Percentiles rank a stretch among this genome's conserved stretches.
Evolutionary conservation across 2,797 vertebrate genomes (phyloP).

Genomic region (Alca torda): DNA sequence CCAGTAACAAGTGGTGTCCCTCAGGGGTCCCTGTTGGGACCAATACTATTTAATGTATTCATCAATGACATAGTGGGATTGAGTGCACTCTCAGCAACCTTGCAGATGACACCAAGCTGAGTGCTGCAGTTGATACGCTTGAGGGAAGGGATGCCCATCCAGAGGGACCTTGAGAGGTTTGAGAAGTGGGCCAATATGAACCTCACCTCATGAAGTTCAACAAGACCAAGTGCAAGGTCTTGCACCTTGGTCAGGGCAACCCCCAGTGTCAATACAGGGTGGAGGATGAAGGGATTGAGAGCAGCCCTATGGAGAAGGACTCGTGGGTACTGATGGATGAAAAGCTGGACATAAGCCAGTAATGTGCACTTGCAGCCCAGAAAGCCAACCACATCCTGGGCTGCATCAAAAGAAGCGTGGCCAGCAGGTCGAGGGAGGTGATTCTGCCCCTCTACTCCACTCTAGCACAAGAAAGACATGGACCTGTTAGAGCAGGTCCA

Average conservation of each 20-base stretch:
- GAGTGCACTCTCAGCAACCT: neutral
- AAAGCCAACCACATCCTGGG: neutral
- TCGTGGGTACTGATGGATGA: neutral
- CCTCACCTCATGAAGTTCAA: neutral
- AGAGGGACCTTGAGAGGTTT: neutral
- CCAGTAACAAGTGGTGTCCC: neutral
- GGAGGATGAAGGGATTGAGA: neutral
- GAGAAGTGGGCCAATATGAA: neutral
- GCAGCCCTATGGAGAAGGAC: neutral
- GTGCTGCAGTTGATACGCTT: rapidly evolving
- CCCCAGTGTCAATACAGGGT: neutral
- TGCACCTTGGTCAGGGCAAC: neutral
- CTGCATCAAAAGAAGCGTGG: neutral
- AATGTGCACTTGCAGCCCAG: neutral
- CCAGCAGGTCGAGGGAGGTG: neutral
- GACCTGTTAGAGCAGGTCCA: neutral
- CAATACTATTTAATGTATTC: neutral
- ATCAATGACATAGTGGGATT: neutral
- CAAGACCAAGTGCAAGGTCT: neutral
- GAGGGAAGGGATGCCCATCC: neutral
- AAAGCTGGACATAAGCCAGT: neutral
- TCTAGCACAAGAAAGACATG: neutral
- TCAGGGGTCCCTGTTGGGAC: neutral
- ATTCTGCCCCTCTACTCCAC: neutral
- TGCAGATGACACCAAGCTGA: neutral